Conservation (phyloP, 2,888 invertebrate genomes). For the Polydesmus complanatus region DNA sequence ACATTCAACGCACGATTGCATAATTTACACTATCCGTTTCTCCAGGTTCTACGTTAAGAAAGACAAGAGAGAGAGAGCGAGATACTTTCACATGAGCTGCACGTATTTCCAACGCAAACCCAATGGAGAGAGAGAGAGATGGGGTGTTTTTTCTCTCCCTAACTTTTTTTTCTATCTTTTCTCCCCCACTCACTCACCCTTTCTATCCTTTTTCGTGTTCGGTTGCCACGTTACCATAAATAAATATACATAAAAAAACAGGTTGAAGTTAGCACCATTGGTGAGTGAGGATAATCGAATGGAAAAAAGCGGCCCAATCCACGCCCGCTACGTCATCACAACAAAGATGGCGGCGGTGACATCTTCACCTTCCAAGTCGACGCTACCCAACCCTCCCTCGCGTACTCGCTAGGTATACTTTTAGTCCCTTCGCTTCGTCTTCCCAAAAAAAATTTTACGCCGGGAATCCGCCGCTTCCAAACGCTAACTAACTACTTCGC, state of each 20-base stretch:
- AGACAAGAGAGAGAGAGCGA: too few relatives aligned
- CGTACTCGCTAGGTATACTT: too few relatives aligned
- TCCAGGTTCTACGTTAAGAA: not conserved
- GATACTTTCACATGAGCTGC: not conserved
- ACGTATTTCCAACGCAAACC: not conserved
- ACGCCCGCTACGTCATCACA: not conserved
- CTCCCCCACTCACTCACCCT: too few relatives aligned
- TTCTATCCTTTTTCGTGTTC: not conserved
- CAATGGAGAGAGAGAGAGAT: not conserved
- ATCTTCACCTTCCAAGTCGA: not conserved
- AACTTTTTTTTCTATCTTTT: not conserved
- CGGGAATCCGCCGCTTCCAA: too few relatives aligned
- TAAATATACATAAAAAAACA: not conserved
- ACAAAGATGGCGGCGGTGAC: not conserved
- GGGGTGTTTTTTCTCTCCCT: not conserved
- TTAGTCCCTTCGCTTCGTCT: too few relatives aligned
- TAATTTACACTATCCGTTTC: not conserved
- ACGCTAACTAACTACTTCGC: too few relatives aligned
- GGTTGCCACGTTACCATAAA: not conserved
- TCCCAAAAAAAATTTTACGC: too few relatives aligned
- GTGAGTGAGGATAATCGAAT: not conserved
- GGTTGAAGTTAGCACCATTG: not conserved
- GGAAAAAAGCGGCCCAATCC: not conserved
- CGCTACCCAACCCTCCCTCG: too few relatives aligned
- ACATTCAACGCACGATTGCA: not conserved